phyloP scores from a whole-genome alignment of 2,113 vertebrate genomes.

The Hyperoodon ampullatus region DNA sequence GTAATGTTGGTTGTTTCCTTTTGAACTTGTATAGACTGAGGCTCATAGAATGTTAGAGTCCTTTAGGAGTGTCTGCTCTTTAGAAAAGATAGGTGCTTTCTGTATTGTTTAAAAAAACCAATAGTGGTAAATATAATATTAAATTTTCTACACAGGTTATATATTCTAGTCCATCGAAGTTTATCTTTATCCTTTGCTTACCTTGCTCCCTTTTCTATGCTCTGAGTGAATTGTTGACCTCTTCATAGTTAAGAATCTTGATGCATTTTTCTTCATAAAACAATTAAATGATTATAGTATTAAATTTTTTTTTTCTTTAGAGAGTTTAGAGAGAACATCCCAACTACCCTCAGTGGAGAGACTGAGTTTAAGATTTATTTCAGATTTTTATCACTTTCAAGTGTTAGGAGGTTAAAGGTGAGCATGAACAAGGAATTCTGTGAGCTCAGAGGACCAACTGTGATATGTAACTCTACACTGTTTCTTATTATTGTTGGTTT shows the following conservation, averaged over 20 bases:
- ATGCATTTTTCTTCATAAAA: not conserved
- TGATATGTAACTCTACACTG: not conserved
- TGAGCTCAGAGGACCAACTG: not conserved
- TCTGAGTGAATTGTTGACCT: not conserved
- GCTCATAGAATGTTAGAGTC: not conserved
- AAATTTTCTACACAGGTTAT: not conserved
- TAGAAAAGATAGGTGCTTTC: conserved; percentile 8
- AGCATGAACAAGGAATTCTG: not conserved
- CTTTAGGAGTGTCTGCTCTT: not conserved
- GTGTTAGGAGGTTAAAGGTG: not conserved
- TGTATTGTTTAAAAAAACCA: not conserved
- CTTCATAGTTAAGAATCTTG: not conserved
- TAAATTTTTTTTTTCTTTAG: not conserved
- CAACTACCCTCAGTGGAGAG: not conserved
- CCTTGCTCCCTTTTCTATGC: not conserved
- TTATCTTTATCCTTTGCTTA: not conserved
- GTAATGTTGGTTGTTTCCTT: conserved; percentile 46
- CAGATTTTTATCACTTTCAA: not conserved
- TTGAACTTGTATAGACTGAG: not conserved
- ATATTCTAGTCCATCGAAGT: not conserved
- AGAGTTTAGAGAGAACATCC: not conserved
- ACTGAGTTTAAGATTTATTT: conserved; percentile 31
- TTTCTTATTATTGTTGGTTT: not conserved
- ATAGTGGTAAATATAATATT: not conserved
- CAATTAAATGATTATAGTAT: not conserved